Evolutionary conservation across 2,113 vertebrate species (phyloP).

Genomic region (Alectura lathami): DNA sequence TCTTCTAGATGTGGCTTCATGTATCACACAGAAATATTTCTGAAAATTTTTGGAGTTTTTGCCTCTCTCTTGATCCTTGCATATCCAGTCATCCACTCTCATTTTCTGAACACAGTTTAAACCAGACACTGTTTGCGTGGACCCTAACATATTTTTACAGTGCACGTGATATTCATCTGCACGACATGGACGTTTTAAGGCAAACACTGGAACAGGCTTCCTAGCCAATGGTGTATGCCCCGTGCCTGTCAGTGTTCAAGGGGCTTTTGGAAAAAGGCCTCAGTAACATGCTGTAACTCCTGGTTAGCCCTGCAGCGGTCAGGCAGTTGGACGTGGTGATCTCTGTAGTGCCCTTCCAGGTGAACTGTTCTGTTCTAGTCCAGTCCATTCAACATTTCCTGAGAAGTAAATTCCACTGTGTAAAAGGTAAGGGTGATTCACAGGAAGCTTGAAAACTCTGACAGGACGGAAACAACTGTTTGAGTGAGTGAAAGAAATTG

Average conservation of each 20-base stretch:
- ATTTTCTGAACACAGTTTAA: background rate
- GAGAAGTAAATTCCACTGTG: background rate
- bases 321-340: background rate
- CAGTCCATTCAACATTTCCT: background rate
- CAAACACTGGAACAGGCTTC: background rate
- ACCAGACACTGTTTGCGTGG: background rate
- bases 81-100: background rate
- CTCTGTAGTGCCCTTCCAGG: background rate
- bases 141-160: background rate
- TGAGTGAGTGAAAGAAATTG: background rate
- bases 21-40: background rate
- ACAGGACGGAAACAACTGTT: background rate
- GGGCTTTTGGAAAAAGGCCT: background rate
- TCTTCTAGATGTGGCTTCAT: background rate
- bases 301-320: background rate
- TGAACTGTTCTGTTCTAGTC: background rate
- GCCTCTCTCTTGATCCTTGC: background rate
- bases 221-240: background rate
- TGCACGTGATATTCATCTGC: background rate
- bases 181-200: background rate
- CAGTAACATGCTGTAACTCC: background rate
- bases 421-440: background rate
- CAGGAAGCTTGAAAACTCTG: background rate
- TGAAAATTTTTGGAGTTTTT: background rate
- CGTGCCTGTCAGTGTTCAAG: background rate